Base-by-base conservation (phyloP, 2,113 vertebrate genomes). In the Paramormyrops kingsleyae region DNA sequence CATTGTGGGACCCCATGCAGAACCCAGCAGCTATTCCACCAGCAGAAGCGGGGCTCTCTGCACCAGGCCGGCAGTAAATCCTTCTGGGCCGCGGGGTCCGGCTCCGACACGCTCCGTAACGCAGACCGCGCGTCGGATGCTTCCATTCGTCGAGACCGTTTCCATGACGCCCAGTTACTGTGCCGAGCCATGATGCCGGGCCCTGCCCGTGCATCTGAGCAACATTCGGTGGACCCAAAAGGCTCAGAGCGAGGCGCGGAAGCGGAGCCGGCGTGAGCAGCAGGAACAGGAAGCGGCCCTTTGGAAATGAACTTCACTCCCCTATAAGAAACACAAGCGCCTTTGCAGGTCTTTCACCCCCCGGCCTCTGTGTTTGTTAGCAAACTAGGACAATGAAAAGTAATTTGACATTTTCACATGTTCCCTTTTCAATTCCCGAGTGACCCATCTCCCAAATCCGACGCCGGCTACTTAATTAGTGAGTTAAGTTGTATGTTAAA, bases 401-500 rank as follows among this genome's bases (percentile, higher is more conserved):
- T 49, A 27, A 19, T 17, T 19, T 8, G 9, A 12, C 62, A 4
- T 77, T 39, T 77, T 39, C 35, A 4, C 74, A 42, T 15, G 74
- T 80, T 42, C 6, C 10, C 74, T 19, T 39, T 19, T 6, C 13
- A 15, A 19, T 80, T 80, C 74, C 74, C 35, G 15, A 19, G 35
- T 7, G 74, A 42, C 35, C 15, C 13, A 12, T 42, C 74, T 42
- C 62, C n/a, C 74, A 42, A 19, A 19, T 42, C 15, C 5, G n/a
- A 19, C 35, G 15, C 35, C 3, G 91, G 59, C 77, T 52, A 89
- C 62, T 92, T 92, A 87, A 91, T 93, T 92, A 90, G 83, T 9
- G 27, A 84, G 85, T 90, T 92, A 93, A 93, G 93, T 89, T 47
- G 15, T 84, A 88, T 90, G 89, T 91, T 90, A 88, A 92, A 27